Percentiles rank a stretch among this genome's conserved stretches.
phyloP scores from a whole-genome alignment of 1,140 invertebrate genomes.

The Tetramorium alpestre region DNA sequence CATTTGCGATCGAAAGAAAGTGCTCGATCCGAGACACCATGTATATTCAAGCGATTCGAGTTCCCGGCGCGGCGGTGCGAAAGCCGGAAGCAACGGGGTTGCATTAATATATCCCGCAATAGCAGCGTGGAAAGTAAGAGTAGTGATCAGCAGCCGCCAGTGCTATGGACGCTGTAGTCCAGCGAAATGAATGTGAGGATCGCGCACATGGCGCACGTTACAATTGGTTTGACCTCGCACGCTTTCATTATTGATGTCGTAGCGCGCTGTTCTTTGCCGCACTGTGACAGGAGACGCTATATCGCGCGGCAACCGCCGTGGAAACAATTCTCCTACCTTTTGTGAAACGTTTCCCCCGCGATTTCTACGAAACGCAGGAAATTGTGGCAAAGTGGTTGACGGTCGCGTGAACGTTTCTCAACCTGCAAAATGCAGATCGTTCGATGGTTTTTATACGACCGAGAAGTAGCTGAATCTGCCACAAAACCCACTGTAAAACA shows the following conservation, averaged over 20 bases:
- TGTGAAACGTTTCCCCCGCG: constrained; percentile 43
- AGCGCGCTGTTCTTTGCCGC: constrained; percentile 15
- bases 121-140: constrained; percentile 60
- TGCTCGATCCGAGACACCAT: constrained; percentile 8
- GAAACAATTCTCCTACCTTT: constrained; percentile 43
- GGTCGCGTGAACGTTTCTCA: constrained; percentile 36
- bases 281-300: constrained; percentile 31
- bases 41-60: not conserved
- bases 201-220: constrained; percentile 74
- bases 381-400: constrained; percentile 34
- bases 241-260: constrained; percentile 78
- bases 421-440: constrained; percentile 48
- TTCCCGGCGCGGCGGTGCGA: constrained; percentile 18
- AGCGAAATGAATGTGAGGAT: constrained; percentile 74
- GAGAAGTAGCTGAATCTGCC: not conserved
- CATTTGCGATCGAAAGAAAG: constrained; percentile 14
- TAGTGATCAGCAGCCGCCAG: constrained; percentile 24
- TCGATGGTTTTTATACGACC: not conserved
- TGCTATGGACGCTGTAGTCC: constrained; percentile 11
- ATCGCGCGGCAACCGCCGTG: constrained; percentile 14
- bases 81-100: constrained; percentile 49
- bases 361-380: constrained; percentile 44
- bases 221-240: constrained; percentile 81
- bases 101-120: constrained; percentile 58
- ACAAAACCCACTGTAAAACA: constrained; percentile 7